Evolutionary conservation across 2,888 invertebrate genomes (phyloP).

Genomic region (Eupeodes latifasciatus): DNA sequence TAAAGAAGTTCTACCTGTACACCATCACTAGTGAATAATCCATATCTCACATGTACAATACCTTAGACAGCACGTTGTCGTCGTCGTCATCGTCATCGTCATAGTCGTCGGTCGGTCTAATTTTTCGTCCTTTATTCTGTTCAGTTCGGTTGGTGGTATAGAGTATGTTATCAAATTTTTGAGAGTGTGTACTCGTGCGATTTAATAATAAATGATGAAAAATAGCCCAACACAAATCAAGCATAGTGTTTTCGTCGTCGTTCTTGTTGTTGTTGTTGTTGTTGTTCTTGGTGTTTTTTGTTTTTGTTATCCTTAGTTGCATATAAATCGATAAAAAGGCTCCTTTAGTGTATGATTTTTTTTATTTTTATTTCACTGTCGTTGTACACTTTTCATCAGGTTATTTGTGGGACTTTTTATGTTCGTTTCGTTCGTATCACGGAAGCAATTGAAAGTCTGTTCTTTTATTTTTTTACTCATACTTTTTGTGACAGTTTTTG

Average conservation of each 20-base stretch:
- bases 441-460: constrained; percentile 68
- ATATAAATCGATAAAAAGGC: constrained; percentile 75
- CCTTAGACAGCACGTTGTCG: constrained; percentile 69
- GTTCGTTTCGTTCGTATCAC: constrained; percentile 35
- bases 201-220: constrained; percentile 78
- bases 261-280: background rate
- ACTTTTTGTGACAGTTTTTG: constrained; percentile 30
- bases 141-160: constrained; percentile 42
- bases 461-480: constrained; percentile 51
- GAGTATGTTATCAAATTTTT: constrained; percentile 71
- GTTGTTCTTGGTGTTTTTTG: constrained; percentile 56
- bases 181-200: constrained; percentile 67
- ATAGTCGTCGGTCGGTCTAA: constrained; percentile 63
- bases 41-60: constrained; percentile 72
- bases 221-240: constrained; percentile 77
- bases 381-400: constrained; percentile 56
- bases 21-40: constrained; percentile 71
- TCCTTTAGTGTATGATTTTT: constrained; percentile 51
- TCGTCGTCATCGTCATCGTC: constrained; percentile 17
- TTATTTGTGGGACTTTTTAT: constrained; percentile 43
- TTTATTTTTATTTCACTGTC: constrained; percentile 25
- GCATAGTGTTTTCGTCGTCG: constrained; percentile 61
- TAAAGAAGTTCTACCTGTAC: constrained; percentile 68
- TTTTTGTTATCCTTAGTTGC: constrained; percentile 71
- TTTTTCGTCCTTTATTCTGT: constrained; percentile 16